phyloP scores from a whole-genome alignment of 2,888 invertebrate genomes.

The Drosophila greeni region DNA sequence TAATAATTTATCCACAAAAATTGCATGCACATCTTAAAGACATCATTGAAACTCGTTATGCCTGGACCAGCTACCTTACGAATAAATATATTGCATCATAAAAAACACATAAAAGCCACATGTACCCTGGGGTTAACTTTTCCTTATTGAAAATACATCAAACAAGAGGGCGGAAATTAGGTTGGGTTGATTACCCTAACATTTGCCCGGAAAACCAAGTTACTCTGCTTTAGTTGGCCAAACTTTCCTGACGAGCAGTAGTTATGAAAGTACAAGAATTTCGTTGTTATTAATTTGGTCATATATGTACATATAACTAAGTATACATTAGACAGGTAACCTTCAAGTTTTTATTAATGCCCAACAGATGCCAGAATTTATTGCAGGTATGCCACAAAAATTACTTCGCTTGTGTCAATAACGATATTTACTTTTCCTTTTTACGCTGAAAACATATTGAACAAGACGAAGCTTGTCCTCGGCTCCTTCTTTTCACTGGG shows the following conservation, averaged over 20 bases:
- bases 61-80: neutral
- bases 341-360: slow-evolving; percentile 3
- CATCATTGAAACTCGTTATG: neutral
- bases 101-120: slow-evolving; percentile 12
- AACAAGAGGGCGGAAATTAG: slow-evolving; percentile 7
- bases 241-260: slow-evolving; percentile 14
- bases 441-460: neutral
- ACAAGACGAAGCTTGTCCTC: neutral
- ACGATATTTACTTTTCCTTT: neutral
- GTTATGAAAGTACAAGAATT: slow-evolving; percentile 1
- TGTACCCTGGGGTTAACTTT: slow-evolving; percentile 5
- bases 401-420: neutral
- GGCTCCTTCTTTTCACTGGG: neutral
- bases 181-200: neutral
- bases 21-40: neutral
- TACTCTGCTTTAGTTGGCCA: neutral
- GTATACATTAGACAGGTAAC: slow-evolving; percentile 1
- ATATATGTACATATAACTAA: neutral
- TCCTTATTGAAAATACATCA: slow-evolving; percentile 21
- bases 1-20: neutral
- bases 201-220: slow-evolving; percentile 1
- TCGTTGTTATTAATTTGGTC: slow-evolving; percentile 3
- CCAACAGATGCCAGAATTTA: neutral
- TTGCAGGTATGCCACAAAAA: slow-evolving; percentile 5
- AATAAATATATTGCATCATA: slow-evolving; percentile 21